Evolutionary conservation across 2,888 invertebrate species (phyloP), one percentile per base, ranked within the genome.

Genomic region (Phengaris arion): DNA sequence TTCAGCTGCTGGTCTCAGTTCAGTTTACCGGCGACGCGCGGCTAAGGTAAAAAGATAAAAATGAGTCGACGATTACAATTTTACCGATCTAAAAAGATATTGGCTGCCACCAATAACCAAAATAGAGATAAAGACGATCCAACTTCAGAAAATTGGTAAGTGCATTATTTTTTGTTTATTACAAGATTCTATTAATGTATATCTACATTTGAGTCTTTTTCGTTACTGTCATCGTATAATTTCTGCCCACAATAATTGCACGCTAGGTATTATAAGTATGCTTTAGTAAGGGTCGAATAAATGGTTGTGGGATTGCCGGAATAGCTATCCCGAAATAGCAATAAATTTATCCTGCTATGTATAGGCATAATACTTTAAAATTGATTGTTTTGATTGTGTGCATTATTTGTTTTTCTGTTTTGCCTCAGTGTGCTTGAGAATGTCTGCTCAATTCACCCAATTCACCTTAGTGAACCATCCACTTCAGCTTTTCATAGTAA

Each of bases 361-460:
- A 10, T 10, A 12, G 12, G 13, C 10, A 69, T 46, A 9, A 7
- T 46, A n/a, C 13, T 15, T 64, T 6, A 22, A 22, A 54, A 64
- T 64, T 59, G 52, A 22, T 46, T 76, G 68, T 68, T 73, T 69
- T 9, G 35, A 35, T 35, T 46, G 72, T 74, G 35, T 75, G 77
- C 74, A 77, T 77, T 75, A 75, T 75, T 48, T 48, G 6, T 8
- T 73, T 73, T 75, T 74, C 72, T 74, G 35, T 35, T 35, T 77
- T 77, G 75, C 77, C 75, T 77, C 77, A 77, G 77, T 75, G 75
- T 77, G 68, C 55, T 75, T 74, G 74, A 73, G 75, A 77, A 72
- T 77, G 68, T 75, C 54, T 74, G 59, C 74, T 72, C 73, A 68
- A 64, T 75, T 70, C 74, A 76, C 74, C 76, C n/a, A n/a, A n/a